Percentiles rank a stretch among this genome's conserved stretches.
These are phyloP conservation scores for Craniophora ligustri DNA, from an alignment of 2,888 invertebrate genomes.

Conservation along the genomic window DNA sequence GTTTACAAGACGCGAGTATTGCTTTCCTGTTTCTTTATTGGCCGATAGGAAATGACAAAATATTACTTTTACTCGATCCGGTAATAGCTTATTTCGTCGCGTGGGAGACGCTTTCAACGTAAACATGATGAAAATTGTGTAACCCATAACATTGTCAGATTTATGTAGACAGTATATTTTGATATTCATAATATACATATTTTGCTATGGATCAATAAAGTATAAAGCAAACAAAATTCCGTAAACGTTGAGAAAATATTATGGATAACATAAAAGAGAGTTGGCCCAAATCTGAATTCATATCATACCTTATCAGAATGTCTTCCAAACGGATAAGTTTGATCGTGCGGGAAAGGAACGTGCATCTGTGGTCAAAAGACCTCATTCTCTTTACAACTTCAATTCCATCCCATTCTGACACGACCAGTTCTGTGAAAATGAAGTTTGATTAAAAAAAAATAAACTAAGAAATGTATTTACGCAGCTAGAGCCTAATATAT, in stretches of 20 bases:
- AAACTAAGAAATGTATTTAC: conserved; percentile 28
- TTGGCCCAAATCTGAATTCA: conserved; percentile 70
- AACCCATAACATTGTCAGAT: conserved; percentile 47
- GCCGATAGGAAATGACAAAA: conserved; percentile 55
- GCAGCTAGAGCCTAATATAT: conserved; percentile 23
- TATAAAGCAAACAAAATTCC: conserved; percentile 52
- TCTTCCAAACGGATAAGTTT: conserved; percentile 69
- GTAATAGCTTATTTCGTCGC: conserved; percentile 52
- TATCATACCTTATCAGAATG: conserved; percentile 73
- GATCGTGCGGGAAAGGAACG: conserved; percentile 63
- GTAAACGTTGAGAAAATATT: conserved; percentile 59
- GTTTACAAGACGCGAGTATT: conserved; percentile 47
- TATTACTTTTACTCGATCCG: conserved; percentile 51
- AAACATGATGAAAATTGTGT: conserved; percentile 53
- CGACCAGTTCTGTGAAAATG: conserved; percentile 59
- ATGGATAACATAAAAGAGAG: conserved; percentile 66
- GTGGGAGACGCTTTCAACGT: conserved; percentile 48
- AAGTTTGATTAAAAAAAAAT: conserved; percentile 62
- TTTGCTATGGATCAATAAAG: conserved; percentile 52
- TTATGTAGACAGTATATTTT: conserved; percentile 51
- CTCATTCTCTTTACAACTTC: conserved; percentile 71
- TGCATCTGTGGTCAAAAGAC: conserved; percentile 71
- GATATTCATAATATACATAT: conserved; percentile 55
- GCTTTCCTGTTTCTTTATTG: conserved; percentile 50
- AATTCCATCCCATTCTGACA: conserved; percentile 60